A percentile compares a stretch with the other conserved stretches of the same genome.
phyloP scores from a whole-genome alignment of 2,113 vertebrate genomes.

The Columba janthina region DNA sequence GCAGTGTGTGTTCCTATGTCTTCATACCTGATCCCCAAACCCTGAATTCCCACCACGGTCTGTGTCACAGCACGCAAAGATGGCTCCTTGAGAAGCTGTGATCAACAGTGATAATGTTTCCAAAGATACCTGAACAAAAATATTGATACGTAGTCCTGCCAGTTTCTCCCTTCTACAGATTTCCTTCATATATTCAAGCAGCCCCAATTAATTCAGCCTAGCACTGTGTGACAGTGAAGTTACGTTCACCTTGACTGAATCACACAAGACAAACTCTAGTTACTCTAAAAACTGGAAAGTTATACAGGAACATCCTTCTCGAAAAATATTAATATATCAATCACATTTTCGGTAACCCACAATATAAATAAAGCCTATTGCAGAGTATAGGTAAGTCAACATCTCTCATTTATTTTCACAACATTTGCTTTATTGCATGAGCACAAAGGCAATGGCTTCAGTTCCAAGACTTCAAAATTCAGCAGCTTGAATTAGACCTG shows the following conservation, averaged over 20 bases:
- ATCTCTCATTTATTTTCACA: not conserved
- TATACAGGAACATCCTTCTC: not conserved
- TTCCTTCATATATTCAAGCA: not conserved
- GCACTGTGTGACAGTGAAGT: not conserved
- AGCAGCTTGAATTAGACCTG: conserved; percentile 29
- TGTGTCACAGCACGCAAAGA: not conserved
- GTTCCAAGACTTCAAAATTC: conserved; percentile 19
- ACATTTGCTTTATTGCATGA: conserved; percentile 3
- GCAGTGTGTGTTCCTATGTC: rapidly evolving
- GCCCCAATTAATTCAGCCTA: not conserved
- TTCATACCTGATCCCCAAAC: not conserved
- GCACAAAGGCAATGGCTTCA: not conserved
- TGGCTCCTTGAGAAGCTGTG: not conserved
- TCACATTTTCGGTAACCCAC: not conserved
- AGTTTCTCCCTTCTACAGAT: not conserved
- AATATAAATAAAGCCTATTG: not conserved
- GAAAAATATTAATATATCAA: not conserved
- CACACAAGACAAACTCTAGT: not conserved
- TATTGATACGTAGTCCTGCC: not conserved
- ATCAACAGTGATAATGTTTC: not conserved
- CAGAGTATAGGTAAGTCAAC: not conserved
- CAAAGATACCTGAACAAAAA: not conserved
- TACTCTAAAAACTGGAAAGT: not conserved
- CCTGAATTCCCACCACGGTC: not conserved
- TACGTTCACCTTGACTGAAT: not conserved